A percentile compares a stretch with the other conserved stretches of the same genome.
phyloP scores from a whole-genome alignment of 2,797 vertebrate species.

The Pipistrellus pygmaeus region DNA sequence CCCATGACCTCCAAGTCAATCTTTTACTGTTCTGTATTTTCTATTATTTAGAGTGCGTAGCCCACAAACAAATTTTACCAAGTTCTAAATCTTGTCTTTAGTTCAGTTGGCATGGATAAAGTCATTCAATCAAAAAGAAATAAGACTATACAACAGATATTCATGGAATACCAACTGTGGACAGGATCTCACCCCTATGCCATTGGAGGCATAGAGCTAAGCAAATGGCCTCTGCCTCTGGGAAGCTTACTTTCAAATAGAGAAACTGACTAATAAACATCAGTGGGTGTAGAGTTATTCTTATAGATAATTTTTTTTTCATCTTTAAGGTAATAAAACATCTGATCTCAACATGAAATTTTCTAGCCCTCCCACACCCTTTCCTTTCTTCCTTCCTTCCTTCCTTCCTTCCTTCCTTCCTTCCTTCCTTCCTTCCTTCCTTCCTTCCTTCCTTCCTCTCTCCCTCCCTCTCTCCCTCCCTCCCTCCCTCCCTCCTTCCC shows the following conservation, averaged over 20 bases:
- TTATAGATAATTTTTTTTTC: neutral
- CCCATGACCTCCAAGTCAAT: neutral
- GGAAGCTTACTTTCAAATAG: neutral
- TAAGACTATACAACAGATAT: neutral
- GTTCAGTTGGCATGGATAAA: neutral
- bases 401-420: fast-evolving
- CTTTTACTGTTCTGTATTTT: neutral
- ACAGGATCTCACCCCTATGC: neutral
- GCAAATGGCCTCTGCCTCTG: neutral
- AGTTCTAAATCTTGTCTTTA: neutral
- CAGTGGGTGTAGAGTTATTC: neutral
- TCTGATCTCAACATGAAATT: neutral
- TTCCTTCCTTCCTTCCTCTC: too few species aligned
- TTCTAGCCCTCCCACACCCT: neutral
- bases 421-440: fast-evolving
- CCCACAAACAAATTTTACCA: neutral
- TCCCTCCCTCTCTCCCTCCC: fast-evolving
- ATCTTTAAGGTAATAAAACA: neutral
- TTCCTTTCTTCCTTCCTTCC: neutral
- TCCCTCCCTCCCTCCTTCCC: too few species aligned
- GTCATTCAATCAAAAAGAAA: neutral
- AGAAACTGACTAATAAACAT: conserved; percentile 41
- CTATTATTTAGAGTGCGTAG: neutral
- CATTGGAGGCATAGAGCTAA: neutral
- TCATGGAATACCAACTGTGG: neutral